Percentiles rank a stretch among this genome's conserved stretches.
Conservation (phyloP, 2,113 vertebrate species). For the Emydura subglobosa region DNA sequence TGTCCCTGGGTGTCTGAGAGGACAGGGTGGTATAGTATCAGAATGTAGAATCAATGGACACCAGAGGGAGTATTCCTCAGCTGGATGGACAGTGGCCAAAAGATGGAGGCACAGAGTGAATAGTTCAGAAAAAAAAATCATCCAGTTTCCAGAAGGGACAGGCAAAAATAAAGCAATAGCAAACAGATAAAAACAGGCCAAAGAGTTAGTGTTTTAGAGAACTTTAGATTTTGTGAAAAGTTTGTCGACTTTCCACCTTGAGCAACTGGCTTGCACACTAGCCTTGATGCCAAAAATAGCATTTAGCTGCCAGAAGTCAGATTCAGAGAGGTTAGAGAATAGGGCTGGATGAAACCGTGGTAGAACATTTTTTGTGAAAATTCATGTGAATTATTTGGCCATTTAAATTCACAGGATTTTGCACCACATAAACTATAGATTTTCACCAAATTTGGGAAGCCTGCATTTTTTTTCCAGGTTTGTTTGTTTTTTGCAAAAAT, state of each 20-base stretch:
- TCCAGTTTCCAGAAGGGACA: not conserved
- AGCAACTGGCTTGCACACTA: not conserved
- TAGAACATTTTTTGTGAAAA: not conserved
- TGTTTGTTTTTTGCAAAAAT: not conserved
- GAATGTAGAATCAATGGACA: not conserved
- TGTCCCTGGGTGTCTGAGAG: accelerated
- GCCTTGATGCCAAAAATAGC: not conserved
- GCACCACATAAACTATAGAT: not conserved
- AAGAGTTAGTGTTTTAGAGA: not conserved
- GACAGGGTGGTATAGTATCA: not conserved
- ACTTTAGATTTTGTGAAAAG: not conserved
- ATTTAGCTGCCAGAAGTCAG: not conserved
- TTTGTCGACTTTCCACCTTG: not conserved
- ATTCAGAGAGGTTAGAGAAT: not conserved
- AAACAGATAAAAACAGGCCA: not conserved
- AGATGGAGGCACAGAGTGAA: not conserved
- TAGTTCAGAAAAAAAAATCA: not conserved
- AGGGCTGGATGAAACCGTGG: not conserved
- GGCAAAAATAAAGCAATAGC: not conserved
- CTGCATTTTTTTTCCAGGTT: not conserved
- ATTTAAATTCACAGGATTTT: not conserved
- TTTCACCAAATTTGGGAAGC: not conserved
- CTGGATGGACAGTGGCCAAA: not conserved
- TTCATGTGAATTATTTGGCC: not conserved
- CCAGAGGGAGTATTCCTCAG: not conserved